Evolutionary conservation across 2,888 invertebrate genomes (phyloP), one percentile per base, ranked within the genome.

Genomic region (Quadroppia sp.): DNA sequence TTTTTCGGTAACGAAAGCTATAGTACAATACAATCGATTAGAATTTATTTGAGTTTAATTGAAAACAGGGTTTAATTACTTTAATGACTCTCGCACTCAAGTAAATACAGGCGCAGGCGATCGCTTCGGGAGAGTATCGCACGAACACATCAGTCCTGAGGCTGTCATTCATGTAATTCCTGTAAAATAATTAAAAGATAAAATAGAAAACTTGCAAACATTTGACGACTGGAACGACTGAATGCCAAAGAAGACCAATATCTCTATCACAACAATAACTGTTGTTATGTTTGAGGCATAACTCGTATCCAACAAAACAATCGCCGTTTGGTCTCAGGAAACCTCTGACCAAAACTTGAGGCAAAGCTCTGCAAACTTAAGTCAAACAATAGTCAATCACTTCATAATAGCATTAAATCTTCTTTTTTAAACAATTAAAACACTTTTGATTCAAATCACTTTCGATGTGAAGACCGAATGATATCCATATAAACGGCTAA

Each of bases 91-190:
- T 87, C 2, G 96, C 93, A 45, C 97, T 94, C 71, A 99, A 85
- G 82, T 92, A 96, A 78, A 99, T 96, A 82, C 99, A 99, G n/a
- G 98, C 97, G 83, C 97, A 97, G 0, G 99, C 99, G 74, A 99
- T 95, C 0, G 95, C 94, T 82, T 99, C 99, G 0, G 99, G 97
- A 75, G 91, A 90, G 82, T 93, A 95, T 64, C 94, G 87, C 82
- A 98, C 89, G 82, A 99, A 99, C 0, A 96, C 95, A 83, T 98
- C 94, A 0, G 97, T 96, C 45, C 98, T 87, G 69, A 99, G 84
- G 0, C 97, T 93, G 85, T 99, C 99, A 82, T 99, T 99, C 98
- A 99, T 99, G 83, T 97, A 99, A 83, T 98, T 98, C 88, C 88
- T 88, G 80, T 7, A 82, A 69, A 64, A 59, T 9, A 64, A 53